phyloP scores from a whole-genome alignment of 2,113 vertebrate genomes.

The Psephotus haematonotus region DNA sequence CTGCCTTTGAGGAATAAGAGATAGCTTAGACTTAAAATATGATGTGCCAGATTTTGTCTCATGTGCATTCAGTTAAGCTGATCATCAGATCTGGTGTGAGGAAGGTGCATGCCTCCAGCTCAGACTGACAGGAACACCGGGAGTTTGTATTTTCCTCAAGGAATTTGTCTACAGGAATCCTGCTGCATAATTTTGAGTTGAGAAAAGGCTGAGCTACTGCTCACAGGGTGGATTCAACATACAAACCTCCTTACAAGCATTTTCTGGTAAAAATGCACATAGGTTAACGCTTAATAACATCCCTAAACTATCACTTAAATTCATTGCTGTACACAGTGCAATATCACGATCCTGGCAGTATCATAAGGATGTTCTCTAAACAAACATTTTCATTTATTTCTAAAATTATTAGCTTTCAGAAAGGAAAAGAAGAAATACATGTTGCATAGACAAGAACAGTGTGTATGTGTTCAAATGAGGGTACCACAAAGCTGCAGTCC shows the following conservation, averaged over 20 bases:
- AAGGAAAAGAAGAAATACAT: background rate
- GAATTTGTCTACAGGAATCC: background rate
- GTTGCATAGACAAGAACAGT: background rate
- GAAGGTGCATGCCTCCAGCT: background rate
- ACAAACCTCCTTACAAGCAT: background rate
- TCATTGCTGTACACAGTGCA: background rate
- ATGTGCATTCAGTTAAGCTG: background rate
- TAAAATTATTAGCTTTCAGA: background rate
- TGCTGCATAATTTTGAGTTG: background rate
- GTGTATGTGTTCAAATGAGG: background rate
- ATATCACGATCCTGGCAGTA: background rate
- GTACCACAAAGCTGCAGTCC: background rate
- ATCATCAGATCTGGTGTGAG: background rate
- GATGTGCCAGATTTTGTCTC: background rate
- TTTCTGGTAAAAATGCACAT: background rate
- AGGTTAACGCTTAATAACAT: background rate
- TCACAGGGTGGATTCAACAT: background rate
- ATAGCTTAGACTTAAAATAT: background rate
- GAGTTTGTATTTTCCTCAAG: background rate
- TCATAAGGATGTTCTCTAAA: background rate
- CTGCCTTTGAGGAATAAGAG: background rate
- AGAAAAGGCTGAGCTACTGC: background rate
- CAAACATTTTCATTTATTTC: background rate
- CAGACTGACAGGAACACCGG: background rate
- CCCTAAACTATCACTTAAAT: background rate